Base-by-base conservation (phyloP, 2,888 invertebrate genomes). In the Cancer borealis region DNA sequence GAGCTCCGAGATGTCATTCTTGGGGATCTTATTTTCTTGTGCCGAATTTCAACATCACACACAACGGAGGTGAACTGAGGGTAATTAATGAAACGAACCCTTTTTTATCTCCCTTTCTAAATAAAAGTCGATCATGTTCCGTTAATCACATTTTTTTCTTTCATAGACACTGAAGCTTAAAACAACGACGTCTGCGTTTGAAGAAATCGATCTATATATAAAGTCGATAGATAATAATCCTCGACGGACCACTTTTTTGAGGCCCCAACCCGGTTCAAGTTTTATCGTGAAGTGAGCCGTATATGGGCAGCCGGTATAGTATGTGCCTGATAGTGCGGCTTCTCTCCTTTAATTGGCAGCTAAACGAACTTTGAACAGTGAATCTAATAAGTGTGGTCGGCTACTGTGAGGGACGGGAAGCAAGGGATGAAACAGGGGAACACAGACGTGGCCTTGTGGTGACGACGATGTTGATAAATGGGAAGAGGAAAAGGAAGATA, bases 351-450 rank as follows among this genome's bases (percentile, higher is more conserved):
- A 94, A 94, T 94, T 94, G 94, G 94, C 94, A 92, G 92, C 88
- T 94, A 94, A 94, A 89, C 94, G 92, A 90, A 94, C 94, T 94
- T 94, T 92, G 94, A 94, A 84, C 92, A 92, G 47, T 92, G 92
- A 92, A 92, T 94, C 92, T 92, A 94, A 92, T 92, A 94, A 92
- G 92, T 91, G 79, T 54, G 89, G 84, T 45, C 89, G 92, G 88
- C 93, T 73, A 92, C 66, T 47, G 79, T 87, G 87, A 88, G 92
- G 79, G 73, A 79, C 49, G 60, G 49, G 89, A 89, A 73, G 49
- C 49, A 87, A 45, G 45, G 91, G 30, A 84, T 84, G 84, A 39
- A 84, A 30, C 84, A 39, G 12, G 73, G 84, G 84, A 84, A 84
- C 84, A 84, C 14, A 14, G 84, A 84, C 84, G 84, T 30, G 84